Evolutionary conservation across 2,888 invertebrate genomes (phyloP).

Genomic region (Cabera pusaria): DNA sequence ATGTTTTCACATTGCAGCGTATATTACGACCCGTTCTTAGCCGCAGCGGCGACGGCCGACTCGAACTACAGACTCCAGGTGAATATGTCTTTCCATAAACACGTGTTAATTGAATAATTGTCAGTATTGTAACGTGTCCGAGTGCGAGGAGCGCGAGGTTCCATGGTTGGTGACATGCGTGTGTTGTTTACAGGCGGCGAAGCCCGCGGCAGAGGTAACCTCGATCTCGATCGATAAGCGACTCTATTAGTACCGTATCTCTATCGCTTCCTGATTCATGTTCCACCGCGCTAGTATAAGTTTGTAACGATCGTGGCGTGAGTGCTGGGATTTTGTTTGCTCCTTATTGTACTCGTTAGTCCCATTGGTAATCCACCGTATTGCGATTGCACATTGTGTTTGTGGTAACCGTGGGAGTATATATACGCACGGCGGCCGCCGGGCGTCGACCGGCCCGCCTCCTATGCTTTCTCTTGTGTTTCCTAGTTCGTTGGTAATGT

Average conservation of each 20-base stretch:
- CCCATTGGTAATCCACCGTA: conserved; percentile 68
- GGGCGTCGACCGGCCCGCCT: conserved; percentile 50
- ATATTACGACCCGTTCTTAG: conserved; percentile 98
- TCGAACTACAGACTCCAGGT: conserved; percentile 96
- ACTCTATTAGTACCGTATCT: conserved; percentile 67
- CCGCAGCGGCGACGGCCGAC: conserved; percentile 93
- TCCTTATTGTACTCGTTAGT: conserved; percentile 69
- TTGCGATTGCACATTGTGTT: conserved; percentile 74
- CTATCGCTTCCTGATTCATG: conserved; percentile 80
- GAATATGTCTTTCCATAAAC: too few relatives aligned
- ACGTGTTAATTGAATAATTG: not conserved
- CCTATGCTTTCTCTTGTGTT: conserved; percentile 67
- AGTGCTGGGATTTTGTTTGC: conserved; percentile 80
- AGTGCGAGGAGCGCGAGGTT: conserved; percentile 4
- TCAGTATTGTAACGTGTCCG: too few relatives aligned
- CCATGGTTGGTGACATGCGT: conserved; percentile 49
- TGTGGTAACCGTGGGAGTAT: conserved; percentile 68
- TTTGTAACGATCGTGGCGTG: conserved; percentile 72
- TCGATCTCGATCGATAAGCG: conserved; percentile 53
- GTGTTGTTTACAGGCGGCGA: conserved; percentile 88
- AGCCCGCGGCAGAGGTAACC: conserved; percentile 87
- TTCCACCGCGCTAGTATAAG: conserved; percentile 71
- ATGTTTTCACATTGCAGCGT: conserved; percentile 86
- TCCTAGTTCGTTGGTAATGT: conserved; percentile 65
- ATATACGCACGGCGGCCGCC: conserved; percentile 49